A percentile compares a stretch with the other conserved stretches of the same genome.
These are phyloP conservation scores for Varroa destructor DNA, from an alignment of 1,140 invertebrate genomes.

Conservation along the genomic window DNA sequence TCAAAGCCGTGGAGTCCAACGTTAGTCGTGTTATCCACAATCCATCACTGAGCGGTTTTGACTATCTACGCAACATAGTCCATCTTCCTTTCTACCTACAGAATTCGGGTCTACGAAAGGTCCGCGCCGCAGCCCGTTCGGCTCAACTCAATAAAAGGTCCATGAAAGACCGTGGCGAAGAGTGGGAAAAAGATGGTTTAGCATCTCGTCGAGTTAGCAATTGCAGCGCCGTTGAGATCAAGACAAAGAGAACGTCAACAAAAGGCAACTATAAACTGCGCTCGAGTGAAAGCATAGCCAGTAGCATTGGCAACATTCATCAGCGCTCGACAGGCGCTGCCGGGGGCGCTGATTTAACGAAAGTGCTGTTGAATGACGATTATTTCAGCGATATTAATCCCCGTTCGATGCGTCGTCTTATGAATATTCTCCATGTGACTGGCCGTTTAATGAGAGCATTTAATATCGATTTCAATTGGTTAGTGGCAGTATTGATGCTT, in stretches of 20 bases:
- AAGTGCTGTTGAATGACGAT: slow-evolving; percentile 72
- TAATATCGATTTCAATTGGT: slow-evolving; percentile 96
- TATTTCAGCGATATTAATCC: slow-evolving; percentile 97
- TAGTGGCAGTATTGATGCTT: slow-evolving; percentile 35
- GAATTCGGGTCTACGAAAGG: slow-evolving; percentile 78
- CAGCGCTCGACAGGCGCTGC: slow-evolving; percentile 30
- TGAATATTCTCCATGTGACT: slow-evolving; percentile 94
- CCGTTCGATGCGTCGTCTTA: slow-evolving; percentile 79
- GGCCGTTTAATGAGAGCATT: slow-evolving; percentile 90
- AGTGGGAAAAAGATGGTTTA: slow-evolving; percentile 39
- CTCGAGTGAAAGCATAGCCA: slow-evolving; percentile 67
- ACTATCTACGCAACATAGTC: slow-evolving; percentile 88
- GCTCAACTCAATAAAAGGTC: slow-evolving; percentile 41
- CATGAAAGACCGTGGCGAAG: slow-evolving; percentile 34
- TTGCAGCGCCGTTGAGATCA: slow-evolving; percentile 32
- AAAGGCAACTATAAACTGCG: slow-evolving; percentile 36
- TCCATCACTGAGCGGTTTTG: slow-evolving; percentile 66
- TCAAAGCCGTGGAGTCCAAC: slow-evolving; percentile 85
- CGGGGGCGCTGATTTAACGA: slow-evolving; percentile 38
- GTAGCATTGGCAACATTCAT: slow-evolving; percentile 59
- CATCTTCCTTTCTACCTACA: slow-evolving; percentile 95
- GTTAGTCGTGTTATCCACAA: slow-evolving; percentile 40
- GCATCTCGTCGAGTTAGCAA: slow-evolving; percentile 38
- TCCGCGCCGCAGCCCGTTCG: slow-evolving; percentile 69
- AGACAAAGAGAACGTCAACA: slow-evolving; percentile 19